Conservation (phyloP, 2,888 invertebrate genomes). For the Latrodectus hesperus region DNA sequence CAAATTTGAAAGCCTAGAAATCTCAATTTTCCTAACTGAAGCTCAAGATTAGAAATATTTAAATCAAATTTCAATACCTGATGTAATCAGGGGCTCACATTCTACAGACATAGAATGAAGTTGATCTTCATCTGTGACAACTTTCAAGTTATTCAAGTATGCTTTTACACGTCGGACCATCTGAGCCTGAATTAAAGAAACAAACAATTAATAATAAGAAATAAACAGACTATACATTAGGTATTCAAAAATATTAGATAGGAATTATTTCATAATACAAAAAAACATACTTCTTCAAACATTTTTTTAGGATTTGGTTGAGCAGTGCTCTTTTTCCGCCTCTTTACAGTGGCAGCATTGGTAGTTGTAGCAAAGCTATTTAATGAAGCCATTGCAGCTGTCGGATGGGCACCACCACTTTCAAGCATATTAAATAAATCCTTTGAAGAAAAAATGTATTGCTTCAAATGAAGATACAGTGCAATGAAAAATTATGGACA, state of each 20-base stretch:
- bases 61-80: conserved; percentile 22
- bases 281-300: conserved; percentile 86
- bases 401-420: conserved; percentile 87
- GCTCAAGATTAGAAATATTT: neutral
- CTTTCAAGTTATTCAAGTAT: conserved; percentile 92
- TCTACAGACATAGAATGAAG: conserved; percentile 91
- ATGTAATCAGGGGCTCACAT: conserved; percentile 81
- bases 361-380: conserved; percentile 76
- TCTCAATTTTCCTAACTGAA: neutral
- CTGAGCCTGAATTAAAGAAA: conserved; percentile 80
- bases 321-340: conserved; percentile 90
- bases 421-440: conserved; percentile 89
- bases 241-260: neutral
- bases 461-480: no score
- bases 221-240: conserved; percentile 31
- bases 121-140: conserved; percentile 93
- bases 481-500: no score
- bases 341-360: conserved; percentile 84
- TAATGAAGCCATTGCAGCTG: conserved; percentile 89
- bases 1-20: neutral
- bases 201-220: neutral
- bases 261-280: neutral
- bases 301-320: conserved; percentile 97
- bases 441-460: conserved; percentile 70
- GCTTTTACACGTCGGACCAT: conserved; percentile 98